phyloP scores from a whole-genome alignment of 2,888 invertebrate species.

The Morpho deidamia region DNA sequence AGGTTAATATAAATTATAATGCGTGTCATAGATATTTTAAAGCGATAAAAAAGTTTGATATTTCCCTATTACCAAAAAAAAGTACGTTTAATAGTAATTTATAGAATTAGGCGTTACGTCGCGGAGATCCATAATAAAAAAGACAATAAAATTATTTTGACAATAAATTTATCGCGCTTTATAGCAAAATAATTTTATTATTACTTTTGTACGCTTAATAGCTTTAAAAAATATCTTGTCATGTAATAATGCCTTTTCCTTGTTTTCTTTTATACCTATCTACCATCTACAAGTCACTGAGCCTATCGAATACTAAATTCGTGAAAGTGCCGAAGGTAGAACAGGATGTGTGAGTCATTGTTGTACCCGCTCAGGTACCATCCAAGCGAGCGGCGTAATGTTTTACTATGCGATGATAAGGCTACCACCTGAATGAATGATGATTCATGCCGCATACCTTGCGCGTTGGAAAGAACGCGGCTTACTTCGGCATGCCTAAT shows the following conservation, averaged over 20 bases:
- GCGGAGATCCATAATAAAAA: background rate
- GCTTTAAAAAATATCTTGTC: background rate
- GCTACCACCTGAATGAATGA: conserved; percentile 59
- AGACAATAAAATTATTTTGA: too few relatives aligned
- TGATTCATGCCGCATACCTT: conserved; percentile 47
- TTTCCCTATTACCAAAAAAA: too few relatives aligned
- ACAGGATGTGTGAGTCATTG: conserved; percentile 69
- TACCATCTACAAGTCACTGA: background rate
- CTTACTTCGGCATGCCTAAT: conserved; percentile 14
- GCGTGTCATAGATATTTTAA: too few relatives aligned
- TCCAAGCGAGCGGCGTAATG: conserved; percentile 51
- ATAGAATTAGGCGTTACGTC: too few relatives aligned
- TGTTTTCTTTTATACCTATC: conserved; percentile 3
- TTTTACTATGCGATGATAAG: conserved; percentile 55
- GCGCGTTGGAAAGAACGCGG: conserved; percentile 20
- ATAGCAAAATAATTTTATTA: too few relatives aligned
- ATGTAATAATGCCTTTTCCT: background rate
- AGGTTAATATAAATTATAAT: too few relatives aligned
- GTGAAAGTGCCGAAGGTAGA: conserved; percentile 66
- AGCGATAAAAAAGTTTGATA: too few relatives aligned
- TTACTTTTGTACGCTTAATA: background rate
- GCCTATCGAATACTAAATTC: conserved; percentile 30
- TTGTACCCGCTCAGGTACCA: conserved; percentile 64
- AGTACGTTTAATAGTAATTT: too few relatives aligned
- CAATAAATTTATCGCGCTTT: too few relatives aligned